Evolutionary conservation across 2,888 invertebrate species (phyloP).

Genomic region (Drosophila seclusa): DNA sequence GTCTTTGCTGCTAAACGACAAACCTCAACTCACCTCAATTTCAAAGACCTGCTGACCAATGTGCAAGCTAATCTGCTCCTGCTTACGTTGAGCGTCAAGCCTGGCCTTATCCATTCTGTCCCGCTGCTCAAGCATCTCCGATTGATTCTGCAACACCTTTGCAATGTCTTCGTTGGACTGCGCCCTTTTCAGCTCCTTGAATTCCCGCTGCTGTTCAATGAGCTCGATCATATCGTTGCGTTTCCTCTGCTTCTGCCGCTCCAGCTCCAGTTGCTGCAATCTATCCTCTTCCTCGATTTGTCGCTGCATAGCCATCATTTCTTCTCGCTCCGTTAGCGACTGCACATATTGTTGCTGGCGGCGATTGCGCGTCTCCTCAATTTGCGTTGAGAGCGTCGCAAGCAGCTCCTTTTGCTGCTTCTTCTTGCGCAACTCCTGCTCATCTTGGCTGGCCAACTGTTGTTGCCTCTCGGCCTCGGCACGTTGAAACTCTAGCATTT

Average conservation of each 20-base stretch:
- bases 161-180: conserved; percentile 21
- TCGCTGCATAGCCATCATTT: conserved; percentile 40
- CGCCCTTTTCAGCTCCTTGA: conserved; percentile 18
- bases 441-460: conserved; percentile 18
- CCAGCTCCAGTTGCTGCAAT: conserved; percentile 24
- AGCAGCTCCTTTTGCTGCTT: conserved; percentile 44
- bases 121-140: conserved; percentile 30
- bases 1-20: background rate
- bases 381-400: conserved; percentile 39
- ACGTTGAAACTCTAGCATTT: conserved; percentile 30
- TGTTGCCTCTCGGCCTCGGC: conserved; percentile 42
- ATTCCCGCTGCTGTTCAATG: conserved; percentile 45
- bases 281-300: conserved; percentile 57
- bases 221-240: conserved; percentile 42
- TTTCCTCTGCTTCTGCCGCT: conserved; percentile 40
- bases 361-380: conserved; percentile 37
- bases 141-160: conserved; percentile 24
- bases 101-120: conserved; percentile 14
- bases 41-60: conserved; percentile 68
- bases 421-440: conserved; percentile 34
- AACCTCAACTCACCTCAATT: conserved; percentile 55
- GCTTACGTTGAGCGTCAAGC: conserved; percentile 29
- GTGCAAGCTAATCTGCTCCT: conserved; percentile 60
- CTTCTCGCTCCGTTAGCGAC: conserved; percentile 50
- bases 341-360: conserved; percentile 39